Conservation (phyloP, 2,113 vertebrate genomes). For the Pseudois nayaur region DNA sequence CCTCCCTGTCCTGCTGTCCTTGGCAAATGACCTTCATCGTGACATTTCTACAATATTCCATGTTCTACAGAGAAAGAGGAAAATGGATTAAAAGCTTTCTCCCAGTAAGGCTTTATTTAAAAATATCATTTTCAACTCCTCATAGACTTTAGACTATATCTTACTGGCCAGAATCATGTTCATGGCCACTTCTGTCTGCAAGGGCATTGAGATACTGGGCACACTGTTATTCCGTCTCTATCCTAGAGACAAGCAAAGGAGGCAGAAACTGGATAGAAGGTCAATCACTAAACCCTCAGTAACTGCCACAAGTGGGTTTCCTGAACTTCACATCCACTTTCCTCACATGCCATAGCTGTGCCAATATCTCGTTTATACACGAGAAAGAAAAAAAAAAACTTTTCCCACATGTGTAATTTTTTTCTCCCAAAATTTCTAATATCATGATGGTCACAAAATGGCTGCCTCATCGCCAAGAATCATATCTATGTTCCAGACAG, state of each 20-base stretch:
- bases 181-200: not conserved
- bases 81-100: not conserved
- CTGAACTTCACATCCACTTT: not conserved
- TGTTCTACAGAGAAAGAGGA: not conserved
- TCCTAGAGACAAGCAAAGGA: not conserved
- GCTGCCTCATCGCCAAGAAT: not conserved
- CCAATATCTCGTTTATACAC: not conserved
- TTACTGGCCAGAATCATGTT: not conserved
- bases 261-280: fast-evolving
- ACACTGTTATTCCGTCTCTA: not conserved
- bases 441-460: not conserved
- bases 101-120: not conserved
- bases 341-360: not conserved
- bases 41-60: not conserved
- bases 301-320: not conserved
- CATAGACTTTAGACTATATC: not conserved
- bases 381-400: not conserved
- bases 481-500: not conserved
- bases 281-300: not conserved
- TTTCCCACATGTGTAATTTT: not conserved
- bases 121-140: not conserved
- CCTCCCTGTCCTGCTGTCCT: not conserved
- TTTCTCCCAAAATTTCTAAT: not conserved
- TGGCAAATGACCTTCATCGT: not conserved
- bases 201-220: not conserved